Evolutionary conservation across 2,113 vertebrate species (phyloP), one percentile per base, ranked within the genome.

Genomic region (Lichenostomus cassidix): DNA sequence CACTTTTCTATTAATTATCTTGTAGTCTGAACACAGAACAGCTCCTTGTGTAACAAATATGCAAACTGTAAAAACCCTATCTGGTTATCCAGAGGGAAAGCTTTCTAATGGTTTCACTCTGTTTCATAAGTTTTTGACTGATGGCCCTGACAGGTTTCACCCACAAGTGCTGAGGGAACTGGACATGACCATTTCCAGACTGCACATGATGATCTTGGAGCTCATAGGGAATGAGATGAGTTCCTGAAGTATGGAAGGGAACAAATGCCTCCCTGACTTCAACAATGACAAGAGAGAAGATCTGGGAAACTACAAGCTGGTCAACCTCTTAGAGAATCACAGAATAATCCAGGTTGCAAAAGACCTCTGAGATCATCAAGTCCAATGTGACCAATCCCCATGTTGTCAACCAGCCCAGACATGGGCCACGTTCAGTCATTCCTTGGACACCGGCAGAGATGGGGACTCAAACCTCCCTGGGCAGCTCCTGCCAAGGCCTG

Each of bases 1-100:
- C 22, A 52, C 65, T 94, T 91, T 83, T 86, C 59, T 63, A 78
- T 64, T 64, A 67, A 91, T 94, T 92, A 55, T 31, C 28, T 88
- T 70, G 39, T 37, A 28, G 9, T 25, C 49, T 33, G 10, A 78
- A 46, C 5, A 6, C 16, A 21, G 28, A 89, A 59, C 33, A 70
- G 39, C 18, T 74, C 53, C 83, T 67, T 53, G 58, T 37, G 20
- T 82, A 42, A 83, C 65, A 49, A 76, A 93, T 33, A 58, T 0
- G 2, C 23, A 70, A 21, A 50, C 41, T 73, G 24, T 37, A 29
- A 68, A 58, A 5, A 58, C 7, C 35, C 29, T 10, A 37, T 12
- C 39, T 33, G 39, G 28, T 86, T 60, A 53, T 39, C 29, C 37
- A 65, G 24, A 52, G 14, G 20, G 37, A 67, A 33, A 86, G 4